Evolutionary conservation across 2,113 vertebrate species (phyloP).

Genomic region (Caretta caretta): DNA sequence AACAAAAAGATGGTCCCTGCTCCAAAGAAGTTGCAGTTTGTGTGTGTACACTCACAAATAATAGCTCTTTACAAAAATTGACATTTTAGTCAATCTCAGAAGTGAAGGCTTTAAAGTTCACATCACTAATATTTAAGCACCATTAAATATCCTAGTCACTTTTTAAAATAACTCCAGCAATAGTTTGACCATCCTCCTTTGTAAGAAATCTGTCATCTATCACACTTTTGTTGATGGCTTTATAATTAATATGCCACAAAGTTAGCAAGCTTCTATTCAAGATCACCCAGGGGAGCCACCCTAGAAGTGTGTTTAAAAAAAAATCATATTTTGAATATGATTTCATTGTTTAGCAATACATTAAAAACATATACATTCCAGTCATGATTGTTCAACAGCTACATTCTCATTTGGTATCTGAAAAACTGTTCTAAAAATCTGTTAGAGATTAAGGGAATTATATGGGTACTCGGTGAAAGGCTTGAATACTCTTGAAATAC

Average conservation of each 20-base stretch:
- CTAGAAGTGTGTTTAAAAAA: background rate
- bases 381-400: background rate
- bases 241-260: background rate
- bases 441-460: background rate
- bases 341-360: background rate
- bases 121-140: background rate
- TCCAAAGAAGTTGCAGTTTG: background rate
- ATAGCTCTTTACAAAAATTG: background rate
- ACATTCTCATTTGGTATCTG: background rate
- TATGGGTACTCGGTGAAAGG: background rate
- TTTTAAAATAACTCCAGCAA: background rate
- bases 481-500: background rate
- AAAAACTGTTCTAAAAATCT: background rate
- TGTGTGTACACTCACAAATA: background rate
- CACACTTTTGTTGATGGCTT: background rate
- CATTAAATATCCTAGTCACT: background rate
- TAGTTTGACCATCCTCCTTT: background rate
- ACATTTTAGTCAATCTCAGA: conserved; percentile 14
- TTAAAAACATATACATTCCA: background rate
- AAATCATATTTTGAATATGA: background rate
- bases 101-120: background rate
- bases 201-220: background rate
- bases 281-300: background rate
- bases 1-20: fast-evolving
- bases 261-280: background rate